Percentiles rank a stretch among this genome's conserved stretches.
These are phyloP conservation scores for Tetranychus piercei DNA, from an alignment of 2,888 invertebrate species.

Conservation along the genomic window DNA sequence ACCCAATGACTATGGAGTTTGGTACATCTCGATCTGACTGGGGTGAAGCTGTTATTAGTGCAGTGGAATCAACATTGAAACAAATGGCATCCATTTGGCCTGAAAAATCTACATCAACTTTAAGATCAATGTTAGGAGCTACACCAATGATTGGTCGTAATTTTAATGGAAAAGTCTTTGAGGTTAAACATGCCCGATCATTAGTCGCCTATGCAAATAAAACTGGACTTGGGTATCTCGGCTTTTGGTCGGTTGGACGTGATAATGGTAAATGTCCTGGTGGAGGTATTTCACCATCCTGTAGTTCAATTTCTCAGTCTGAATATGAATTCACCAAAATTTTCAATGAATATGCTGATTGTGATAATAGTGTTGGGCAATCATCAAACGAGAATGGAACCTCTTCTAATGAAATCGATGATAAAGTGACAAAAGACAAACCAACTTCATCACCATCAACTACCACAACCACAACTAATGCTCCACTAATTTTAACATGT, in stretches of 20 bases:
- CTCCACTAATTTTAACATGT: neutral
- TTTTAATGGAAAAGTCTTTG: slow-evolving; percentile 20
- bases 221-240: slow-evolving; percentile 14
- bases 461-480: no score
- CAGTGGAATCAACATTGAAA: slow-evolving; percentile 10
- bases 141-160: slow-evolving; percentile 21
- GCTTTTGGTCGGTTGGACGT: slow-evolving; percentile 19
- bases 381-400: neutral
- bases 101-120: slow-evolving; percentile 9
- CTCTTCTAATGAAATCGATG: neutral
- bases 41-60: slow-evolving; percentile 21
- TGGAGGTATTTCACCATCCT: slow-evolving; percentile 15
- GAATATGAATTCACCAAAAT: slow-evolving; percentile 19
- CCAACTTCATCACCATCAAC: no score
- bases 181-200: slow-evolving; percentile 16
- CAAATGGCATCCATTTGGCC: slow-evolving; percentile 19
- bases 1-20: slow-evolving; percentile 21
- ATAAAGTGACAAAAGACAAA: neutral
- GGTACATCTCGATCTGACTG: slow-evolving; percentile 6
- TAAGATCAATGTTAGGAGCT: slow-evolving; percentile 18
- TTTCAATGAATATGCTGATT: slow-evolving; percentile 7
- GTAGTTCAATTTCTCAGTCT: slow-evolving; percentile 16
- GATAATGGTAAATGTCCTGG: slow-evolving; percentile 20
- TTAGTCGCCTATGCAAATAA: slow-evolving; percentile 11
- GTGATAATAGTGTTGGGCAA: no score